phyloP scores from a whole-genome alignment of 2,888 invertebrate genomes.

The Ochlodes sylvanus region DNA sequence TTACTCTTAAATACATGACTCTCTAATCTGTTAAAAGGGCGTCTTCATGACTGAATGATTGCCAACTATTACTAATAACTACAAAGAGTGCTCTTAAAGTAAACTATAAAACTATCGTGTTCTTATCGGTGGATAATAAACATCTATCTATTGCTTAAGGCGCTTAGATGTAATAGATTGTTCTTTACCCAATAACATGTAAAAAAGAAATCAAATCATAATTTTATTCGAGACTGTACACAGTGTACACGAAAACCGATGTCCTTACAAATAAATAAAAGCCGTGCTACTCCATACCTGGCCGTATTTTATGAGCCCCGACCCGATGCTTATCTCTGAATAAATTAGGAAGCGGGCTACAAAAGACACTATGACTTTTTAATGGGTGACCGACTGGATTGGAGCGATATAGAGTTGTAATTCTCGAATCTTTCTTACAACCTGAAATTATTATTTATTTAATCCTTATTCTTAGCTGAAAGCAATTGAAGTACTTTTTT shows the following conservation, averaged over 20 bases:
- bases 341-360: constrained; percentile 61
- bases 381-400: constrained; percentile 57
- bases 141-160: neutral
- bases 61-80: too few relatives aligned
- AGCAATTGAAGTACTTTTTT: too few relatives aligned
- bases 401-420: constrained; percentile 45
- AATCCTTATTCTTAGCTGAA: too few relatives aligned
- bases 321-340: constrained; percentile 64
- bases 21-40: too few relatives aligned
- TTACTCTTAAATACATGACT: too few relatives aligned
- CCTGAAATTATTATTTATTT: too few relatives aligned
- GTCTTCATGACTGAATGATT: too few relatives aligned
- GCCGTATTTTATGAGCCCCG: constrained; percentile 53
- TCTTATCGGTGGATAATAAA: neutral
- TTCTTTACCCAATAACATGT: neutral
- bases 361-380: constrained; percentile 58
- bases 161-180: neutral
- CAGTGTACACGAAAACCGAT: constrained; percentile 20
- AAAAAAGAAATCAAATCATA: constrained; percentile 7
- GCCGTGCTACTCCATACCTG: constrained; percentile 41
- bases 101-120: too few relatives aligned
- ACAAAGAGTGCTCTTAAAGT: too few relatives aligned
- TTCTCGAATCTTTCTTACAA: neutral
- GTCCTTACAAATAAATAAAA: constrained; percentile 43
- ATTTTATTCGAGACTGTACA: constrained; percentile 11